Percentiles rank a stretch among this genome's conserved stretches.
Evolutionary conservation across 2,888 invertebrate genomes (phyloP).

Genomic region (Dryadula phaetusa): DNA sequence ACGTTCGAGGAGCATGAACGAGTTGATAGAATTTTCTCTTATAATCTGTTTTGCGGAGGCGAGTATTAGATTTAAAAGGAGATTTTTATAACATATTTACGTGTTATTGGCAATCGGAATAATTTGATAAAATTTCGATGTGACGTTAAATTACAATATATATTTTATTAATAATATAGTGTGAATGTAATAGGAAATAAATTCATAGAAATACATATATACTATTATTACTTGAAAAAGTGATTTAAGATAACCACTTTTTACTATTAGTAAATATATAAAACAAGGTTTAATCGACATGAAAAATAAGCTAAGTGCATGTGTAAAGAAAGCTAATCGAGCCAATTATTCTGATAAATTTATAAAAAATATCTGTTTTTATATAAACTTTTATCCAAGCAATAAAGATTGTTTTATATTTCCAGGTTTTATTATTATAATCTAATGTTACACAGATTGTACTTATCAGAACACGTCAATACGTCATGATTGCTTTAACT

Average conservation of each 20-base stretch:
- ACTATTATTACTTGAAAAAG: background rate
- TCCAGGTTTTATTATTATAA: conserved; percentile 1
- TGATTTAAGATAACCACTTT: background rate
- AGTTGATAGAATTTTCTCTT: conserved; percentile 16
- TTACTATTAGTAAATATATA: too few species aligned
- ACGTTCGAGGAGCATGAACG: background rate
- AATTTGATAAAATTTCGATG: background rate
- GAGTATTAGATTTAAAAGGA: background rate
- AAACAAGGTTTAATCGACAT: too few species aligned
- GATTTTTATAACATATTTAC: conserved; percentile 7
- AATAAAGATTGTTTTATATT: too few species aligned
- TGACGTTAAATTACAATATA: background rate
- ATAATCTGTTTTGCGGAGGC: conserved; percentile 13
- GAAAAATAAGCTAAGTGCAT: too few species aligned
- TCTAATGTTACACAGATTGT: conserved; percentile 22
- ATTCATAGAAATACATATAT: too few species aligned
- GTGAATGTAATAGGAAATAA: background rate
- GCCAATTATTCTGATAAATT: too few species aligned
- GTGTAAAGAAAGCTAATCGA: background rate
- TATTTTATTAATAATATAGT: background rate
- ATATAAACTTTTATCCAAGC: too few species aligned
- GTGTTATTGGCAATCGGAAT: conserved; percentile 11
- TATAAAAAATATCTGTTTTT: too few species aligned
- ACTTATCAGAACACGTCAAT: conserved; percentile 34
- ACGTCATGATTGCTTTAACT: conserved; percentile 32